Conservation (phyloP, 2,888 invertebrate species). For the Anthophora plumipes region DNA sequence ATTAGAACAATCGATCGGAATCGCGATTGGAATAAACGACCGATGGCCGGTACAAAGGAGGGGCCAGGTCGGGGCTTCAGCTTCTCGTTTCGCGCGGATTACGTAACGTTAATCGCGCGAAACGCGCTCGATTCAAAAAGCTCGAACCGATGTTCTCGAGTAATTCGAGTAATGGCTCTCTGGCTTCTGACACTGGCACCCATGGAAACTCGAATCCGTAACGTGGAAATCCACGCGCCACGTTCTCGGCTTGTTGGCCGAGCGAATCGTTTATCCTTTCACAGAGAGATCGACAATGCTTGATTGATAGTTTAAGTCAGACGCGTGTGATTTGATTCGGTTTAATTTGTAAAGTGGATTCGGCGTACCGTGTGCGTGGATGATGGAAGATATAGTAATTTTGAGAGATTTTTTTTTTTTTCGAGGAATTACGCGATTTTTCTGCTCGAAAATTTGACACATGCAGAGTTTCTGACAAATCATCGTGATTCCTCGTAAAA, state of each 20-base stretch:
- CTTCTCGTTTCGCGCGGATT: conserved; percentile 19
- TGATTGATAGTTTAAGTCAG: neutral
- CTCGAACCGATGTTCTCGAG: neutral
- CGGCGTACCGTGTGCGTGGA: neutral
- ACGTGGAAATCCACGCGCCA: neutral
- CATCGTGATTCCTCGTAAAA: no score
- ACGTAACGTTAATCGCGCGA: conserved; percentile 34
- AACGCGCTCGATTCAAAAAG: conserved; percentile 6
- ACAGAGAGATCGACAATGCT: no score
- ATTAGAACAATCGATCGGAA: conserved; percentile 57
- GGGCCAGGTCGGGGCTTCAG: conserved; percentile 13
- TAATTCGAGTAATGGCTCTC: conserved; percentile 7
- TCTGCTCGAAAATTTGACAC: no score
- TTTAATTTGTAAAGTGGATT: neutral
- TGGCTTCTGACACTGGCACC: neutral
- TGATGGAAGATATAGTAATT: neutral
- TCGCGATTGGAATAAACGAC: conserved; percentile 32
- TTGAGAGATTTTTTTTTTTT: neutral
- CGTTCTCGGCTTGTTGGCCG: neutral
- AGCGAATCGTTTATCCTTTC: neutral
- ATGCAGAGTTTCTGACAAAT: no score
- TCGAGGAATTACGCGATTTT: no score
- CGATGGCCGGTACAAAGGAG: neutral
- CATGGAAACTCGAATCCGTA: conserved; percentile 1
- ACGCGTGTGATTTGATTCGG: neutral